Evolutionary conservation across 2,113 vertebrate species (phyloP), one percentile per base, ranked within the genome.

Genomic region (Piprites chloris): DNA sequence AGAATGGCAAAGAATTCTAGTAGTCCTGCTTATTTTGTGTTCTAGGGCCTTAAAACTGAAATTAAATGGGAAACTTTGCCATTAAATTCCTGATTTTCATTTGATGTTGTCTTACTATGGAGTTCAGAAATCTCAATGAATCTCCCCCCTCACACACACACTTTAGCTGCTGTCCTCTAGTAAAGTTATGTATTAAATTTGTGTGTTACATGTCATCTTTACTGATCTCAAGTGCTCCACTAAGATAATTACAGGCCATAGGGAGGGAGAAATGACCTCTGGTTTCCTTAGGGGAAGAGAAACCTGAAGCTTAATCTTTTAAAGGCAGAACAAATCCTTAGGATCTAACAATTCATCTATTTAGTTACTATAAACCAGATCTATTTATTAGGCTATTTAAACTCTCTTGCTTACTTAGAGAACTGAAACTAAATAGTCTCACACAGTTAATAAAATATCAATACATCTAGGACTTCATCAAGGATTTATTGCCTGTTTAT

Each of bases 241-340:
- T 69, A 11, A 59, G 47, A 18, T 49, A 56, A 24, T 56, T 69
- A 72, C 5, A 94, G 58, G 37, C 18, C 42, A 14, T 5, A 69
- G 39, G 27, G 26, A 50, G 68, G 62, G 32, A 61, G 35, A 41
- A 89, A 47, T 37, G 3, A 80, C 87, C 33, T 74, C 59, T 44
- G 22, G 47, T 85, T 21, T 68, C 59, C 50, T 69, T 50, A 73
- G 35, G 91, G 49, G 37, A 75, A 82, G 28, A 77, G 33, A 73
- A 72, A 55, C 33, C 18, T n/a, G 17, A 93, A 80, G 32, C 78
- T 73, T 42, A 50, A 63, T 80, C 20, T 87, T 94, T 37, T 23
- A 63, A 75, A 94, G 28, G 39, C 63, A 95, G 80, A 66, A 73
- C 37, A 92, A 92, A 94, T 41, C 35, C 35, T 56, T 76, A 73